These are phyloP conservation scores for Dysidea cf. avara DNA, from an alignment of 37 sponge, comb jelly and placozoan species.

Conservation along the genomic window DNA sequence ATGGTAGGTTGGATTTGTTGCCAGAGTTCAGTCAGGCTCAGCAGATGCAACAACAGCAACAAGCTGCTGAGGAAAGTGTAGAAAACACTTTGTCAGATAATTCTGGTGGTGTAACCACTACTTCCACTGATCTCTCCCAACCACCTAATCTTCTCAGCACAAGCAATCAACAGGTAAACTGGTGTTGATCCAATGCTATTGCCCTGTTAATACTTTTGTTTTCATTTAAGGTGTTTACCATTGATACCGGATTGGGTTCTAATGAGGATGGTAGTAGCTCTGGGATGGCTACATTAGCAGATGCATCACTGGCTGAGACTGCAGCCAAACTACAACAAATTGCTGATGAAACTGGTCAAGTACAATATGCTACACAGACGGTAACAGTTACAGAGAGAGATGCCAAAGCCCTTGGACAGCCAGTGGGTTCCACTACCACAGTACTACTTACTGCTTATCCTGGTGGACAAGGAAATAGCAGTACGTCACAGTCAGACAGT, in stretches of 20 bases:
- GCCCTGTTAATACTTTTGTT: too few relatives aligned
- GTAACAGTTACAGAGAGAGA: conserved; percentile 74
- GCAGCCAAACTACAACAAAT: conserved; percentile 74
- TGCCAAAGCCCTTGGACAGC: conserved; percentile 78
- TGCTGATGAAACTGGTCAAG: conserved; percentile 80
- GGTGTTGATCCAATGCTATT: too few relatives aligned
- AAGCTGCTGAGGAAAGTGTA: not conserved
- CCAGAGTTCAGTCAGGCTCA: conserved; percentile 57
- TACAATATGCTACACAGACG: conserved; percentile 81
- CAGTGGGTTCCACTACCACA: conserved; percentile 77
- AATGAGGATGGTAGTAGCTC: conserved; percentile 38
- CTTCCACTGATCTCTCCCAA: too few relatives aligned
- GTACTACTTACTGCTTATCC: conserved; percentile 83
- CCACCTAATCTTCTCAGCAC: too few relatives aligned
- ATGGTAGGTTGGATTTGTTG: conserved; percentile 78
- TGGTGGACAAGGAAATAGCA: conserved; percentile 42
- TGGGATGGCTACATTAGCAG: conserved; percentile 71
- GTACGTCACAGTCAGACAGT: too few relatives aligned
- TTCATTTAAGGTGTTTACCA: conserved; percentile 56
- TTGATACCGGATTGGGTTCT: conserved; percentile 64
- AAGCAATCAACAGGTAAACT: too few relatives aligned
- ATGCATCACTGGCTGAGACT: conserved; percentile 73
- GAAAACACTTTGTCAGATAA: not conserved
- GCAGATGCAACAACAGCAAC: conserved; percentile 10
- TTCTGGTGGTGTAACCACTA: too few relatives aligned